Evolutionary conservation across 2,797 vertebrate species (phyloP).

Genomic region (Columba guinea): DNA sequence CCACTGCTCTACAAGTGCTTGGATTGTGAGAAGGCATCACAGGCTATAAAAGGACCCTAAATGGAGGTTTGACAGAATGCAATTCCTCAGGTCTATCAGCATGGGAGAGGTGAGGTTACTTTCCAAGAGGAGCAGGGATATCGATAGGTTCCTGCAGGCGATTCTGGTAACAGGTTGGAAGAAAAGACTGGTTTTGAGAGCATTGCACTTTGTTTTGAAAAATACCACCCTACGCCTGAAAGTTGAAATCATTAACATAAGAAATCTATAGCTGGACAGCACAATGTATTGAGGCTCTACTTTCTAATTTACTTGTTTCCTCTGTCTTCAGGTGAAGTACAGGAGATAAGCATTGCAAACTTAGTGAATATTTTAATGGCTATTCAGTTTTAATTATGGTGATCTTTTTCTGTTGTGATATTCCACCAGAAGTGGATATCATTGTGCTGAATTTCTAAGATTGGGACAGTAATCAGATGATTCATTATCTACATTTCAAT

Average conservation of each 20-base stretch:
- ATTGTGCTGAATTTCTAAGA: neutral
- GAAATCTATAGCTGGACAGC: neutral
- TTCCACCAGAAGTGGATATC: neutral
- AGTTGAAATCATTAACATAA: neutral
- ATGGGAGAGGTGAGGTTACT: neutral
- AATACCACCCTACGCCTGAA: neutral
- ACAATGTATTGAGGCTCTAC: neutral
- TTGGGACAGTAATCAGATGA: neutral
- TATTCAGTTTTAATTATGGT: neutral
- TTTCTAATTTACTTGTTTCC: neutral
- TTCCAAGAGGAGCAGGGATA: neutral
- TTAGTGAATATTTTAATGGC: neutral
- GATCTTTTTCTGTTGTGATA: neutral
- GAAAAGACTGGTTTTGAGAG: neutral
- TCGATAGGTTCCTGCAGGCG: neutral
- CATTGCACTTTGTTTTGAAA: neutral
- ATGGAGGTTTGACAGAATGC: neutral
- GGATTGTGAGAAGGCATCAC: neutral
- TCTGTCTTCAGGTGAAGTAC: neutral
- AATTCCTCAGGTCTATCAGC: neutral
- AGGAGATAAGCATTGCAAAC: neutral
- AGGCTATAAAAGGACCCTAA: rapidly evolving
- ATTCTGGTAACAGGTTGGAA: neutral
- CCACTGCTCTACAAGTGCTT: neutral
- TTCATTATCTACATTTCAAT: neutral